A percentile compares a stretch with the other conserved stretches of the same genome.
Evolutionary conservation across 2,113 vertebrate genomes (phyloP).

Genomic region (Theropithecus gelada): DNA sequence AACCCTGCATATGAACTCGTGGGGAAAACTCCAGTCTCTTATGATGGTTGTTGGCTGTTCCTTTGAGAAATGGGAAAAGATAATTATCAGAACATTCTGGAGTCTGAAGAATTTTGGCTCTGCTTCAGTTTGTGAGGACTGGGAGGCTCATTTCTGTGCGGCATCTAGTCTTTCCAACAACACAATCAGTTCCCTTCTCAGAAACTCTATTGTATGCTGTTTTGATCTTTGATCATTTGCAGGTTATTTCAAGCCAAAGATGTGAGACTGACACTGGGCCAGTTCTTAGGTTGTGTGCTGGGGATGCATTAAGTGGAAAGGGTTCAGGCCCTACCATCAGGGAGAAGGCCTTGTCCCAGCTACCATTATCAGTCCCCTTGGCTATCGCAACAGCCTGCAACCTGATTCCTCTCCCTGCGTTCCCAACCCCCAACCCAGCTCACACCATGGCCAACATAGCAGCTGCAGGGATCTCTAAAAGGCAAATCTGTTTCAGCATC

Average conservation of each 20-base stretch:
- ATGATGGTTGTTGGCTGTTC: neutral
- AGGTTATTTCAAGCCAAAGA: slow-evolving; percentile 25
- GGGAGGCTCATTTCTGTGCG: neutral
- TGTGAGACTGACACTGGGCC: neutral
- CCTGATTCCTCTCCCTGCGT: neutral
- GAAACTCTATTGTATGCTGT: neutral
- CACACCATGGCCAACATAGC: neutral
- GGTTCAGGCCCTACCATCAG: neutral
- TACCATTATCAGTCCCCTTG: neutral
- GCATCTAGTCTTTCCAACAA: neutral
- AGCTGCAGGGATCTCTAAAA: neutral
- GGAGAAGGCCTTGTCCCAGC: neutral
- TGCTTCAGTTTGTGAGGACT: neutral
- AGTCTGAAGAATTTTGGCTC: slow-evolving; percentile 19
- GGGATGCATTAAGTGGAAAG: neutral
- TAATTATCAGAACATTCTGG: slow-evolving; percentile 50
- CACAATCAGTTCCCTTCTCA: neutral
- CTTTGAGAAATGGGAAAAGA: slow-evolving; percentile 13
- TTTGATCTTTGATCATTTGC: neutral
- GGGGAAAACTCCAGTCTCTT: neutral
- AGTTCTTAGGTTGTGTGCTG: neutral
- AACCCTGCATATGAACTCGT: neutral
- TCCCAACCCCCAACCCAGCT: neutral
- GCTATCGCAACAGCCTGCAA: neutral
- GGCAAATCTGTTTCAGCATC: too few relatives aligned